phyloP scores from a whole-genome alignment of 2,888 invertebrate genomes.

The Acanthosepion lycidas region DNA sequence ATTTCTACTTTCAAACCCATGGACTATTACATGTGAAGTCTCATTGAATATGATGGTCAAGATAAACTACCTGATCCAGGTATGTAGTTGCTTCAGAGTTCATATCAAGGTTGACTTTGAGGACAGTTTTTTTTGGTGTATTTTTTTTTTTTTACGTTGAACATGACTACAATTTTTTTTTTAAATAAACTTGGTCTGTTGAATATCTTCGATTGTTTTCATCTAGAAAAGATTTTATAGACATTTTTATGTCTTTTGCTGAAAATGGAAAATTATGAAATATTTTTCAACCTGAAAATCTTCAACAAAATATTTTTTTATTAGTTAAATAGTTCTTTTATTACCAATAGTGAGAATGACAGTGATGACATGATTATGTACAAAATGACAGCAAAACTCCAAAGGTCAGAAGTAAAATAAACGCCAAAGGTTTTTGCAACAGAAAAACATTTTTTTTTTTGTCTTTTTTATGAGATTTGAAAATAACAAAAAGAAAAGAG shows the following conservation, averaged over 20 bases:
- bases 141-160: too few species aligned
- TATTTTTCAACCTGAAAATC: too few species aligned
- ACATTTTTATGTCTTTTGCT: neutral
- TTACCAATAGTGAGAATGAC: conserved; percentile 21
- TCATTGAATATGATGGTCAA: too few species aligned
- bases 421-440: neutral
- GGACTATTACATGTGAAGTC: too few species aligned
- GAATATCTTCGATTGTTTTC: too few species aligned
- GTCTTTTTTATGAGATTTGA: neutral
- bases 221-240: neutral
- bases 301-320: neutral
- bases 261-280: neutral
- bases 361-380: neutral
- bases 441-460: neutral
- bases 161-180: too few species aligned
- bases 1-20: too few species aligned
- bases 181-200: too few species aligned
- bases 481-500: neutral
- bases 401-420: neutral
- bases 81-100: too few species aligned
- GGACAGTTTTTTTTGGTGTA: too few species aligned
- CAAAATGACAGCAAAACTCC: neutral
- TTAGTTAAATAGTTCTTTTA: conserved; percentile 14
- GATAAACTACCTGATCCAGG: too few species aligned
- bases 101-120: too few species aligned